phyloP scores from a whole-genome alignment of 2,113 vertebrate genomes.

The Aphyosemion australe region DNA sequence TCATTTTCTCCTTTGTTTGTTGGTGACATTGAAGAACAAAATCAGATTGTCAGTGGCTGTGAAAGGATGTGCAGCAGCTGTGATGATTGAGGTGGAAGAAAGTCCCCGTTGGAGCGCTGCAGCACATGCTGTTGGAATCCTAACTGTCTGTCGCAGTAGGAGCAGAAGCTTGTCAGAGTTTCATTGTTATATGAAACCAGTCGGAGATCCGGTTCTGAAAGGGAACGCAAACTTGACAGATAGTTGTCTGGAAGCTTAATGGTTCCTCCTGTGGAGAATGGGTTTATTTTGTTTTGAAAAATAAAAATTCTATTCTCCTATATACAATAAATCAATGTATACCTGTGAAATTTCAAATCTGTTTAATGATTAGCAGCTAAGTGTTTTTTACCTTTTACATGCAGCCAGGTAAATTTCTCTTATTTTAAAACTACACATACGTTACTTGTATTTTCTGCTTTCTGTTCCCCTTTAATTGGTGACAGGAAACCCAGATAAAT shows the following conservation, averaged over 20 bases:
- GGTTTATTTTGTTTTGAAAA: neutral
- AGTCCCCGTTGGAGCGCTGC: neutral
- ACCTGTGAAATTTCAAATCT: neutral
- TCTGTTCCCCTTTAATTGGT: neutral
- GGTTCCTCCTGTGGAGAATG: slow-evolving; percentile 10
- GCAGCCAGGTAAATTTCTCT: no score
- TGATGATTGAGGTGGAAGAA: neutral
- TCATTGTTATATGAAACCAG: slow-evolving; percentile 12
- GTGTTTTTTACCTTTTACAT: no score
- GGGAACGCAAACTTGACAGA: neutral
- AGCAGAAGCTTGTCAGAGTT: neutral
- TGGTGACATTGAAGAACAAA: no score
- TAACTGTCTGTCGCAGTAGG: no score
- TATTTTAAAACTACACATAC: neutral
- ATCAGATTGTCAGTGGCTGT: no score
- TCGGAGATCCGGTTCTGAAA: slow-evolving; percentile 2
- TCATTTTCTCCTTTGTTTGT: no score
- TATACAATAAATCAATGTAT: no score
- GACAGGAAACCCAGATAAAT: neutral
- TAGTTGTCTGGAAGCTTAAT: slow-evolving; percentile 4
- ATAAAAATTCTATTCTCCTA: no score
- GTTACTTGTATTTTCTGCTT: neutral
- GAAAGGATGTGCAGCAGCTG: neutral
- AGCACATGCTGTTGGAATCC: no score
- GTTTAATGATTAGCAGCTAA: no score